Percentiles rank a stretch among this genome's conserved stretches.
These are phyloP conservation scores for Lepus timidus DNA, from an alignment of 2,113 vertebrate genomes.

Conservation along the genomic window DNA sequence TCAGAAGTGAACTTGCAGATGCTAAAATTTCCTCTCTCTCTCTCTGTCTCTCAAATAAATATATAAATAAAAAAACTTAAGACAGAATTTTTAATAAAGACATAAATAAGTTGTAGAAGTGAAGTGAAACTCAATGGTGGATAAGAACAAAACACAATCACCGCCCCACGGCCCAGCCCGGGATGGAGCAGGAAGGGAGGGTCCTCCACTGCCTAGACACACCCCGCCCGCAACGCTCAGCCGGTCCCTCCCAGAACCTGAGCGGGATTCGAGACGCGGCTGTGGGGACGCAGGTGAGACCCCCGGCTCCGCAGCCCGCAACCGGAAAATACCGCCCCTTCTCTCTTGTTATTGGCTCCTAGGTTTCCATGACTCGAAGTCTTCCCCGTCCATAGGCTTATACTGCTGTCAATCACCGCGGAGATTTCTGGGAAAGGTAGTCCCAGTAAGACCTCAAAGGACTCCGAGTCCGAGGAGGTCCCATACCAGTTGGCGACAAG, in stretches of 20 bases:
- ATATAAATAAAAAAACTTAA: no score
- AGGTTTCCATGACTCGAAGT: neutral
- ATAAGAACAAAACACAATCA: constrained; percentile 40
- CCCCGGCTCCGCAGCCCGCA: accelerated
- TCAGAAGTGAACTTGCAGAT: no score
- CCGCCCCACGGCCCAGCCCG: constrained; percentile 34
- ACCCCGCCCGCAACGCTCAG: neutral
- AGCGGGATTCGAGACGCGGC: neutral
- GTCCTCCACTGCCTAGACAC: neutral
- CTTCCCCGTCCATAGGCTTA: neutral
- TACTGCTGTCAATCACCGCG: neutral
- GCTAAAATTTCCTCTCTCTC: no score
- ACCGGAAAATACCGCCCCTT: constrained; percentile 21
- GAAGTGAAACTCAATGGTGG: neutral
- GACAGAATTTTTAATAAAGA: no score
- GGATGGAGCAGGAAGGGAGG: neutral
- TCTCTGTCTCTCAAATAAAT: no score
- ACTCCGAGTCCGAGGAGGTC: accelerated
- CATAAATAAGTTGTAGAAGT: constrained; percentile 1
- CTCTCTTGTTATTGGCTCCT: neutral
- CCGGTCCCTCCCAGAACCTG: neutral
- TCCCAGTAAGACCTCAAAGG: neutral
- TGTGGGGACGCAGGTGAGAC: constrained; percentile 30
- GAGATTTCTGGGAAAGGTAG: constrained; percentile 65
- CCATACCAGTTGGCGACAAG: neutral